Base-by-base conservation (phyloP, 1,140 invertebrate genomes). In the Varroa destructor region DNA sequence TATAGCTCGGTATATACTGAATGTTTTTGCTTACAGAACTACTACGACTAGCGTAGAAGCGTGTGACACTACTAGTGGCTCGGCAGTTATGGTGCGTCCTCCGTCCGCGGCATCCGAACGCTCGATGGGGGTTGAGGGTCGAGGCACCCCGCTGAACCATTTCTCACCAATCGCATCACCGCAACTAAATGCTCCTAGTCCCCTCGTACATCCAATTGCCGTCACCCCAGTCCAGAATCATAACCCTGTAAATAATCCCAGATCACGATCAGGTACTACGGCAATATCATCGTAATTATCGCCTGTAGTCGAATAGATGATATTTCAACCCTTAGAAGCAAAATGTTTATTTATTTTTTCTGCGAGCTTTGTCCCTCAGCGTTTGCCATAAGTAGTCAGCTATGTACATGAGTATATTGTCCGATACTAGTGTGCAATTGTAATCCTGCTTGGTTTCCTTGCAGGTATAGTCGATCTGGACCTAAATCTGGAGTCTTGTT, bases 391-490 rank as follows among this genome's bases (percentile, higher is more conserved):
- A 51, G 4, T 8, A 8, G 46, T 51, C 3, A 51, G 4, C 46
- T 51, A 8, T 51, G 46, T 51, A 5, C 8, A 51, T 5, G 46
- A 51, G 46, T 5, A 3, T 3, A 5, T 8, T 51, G 8, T 8
- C 46, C 8, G 46, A 51, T 8, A 51, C 8, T 8, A 51, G 46
- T 51, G 46, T 51, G 46, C 46, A 8, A 25, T 51, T 51, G 3
- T 51, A 3, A 5, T 51, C 8, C 8, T 51, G 3, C 46, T 51
- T 51, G 4, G 8, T 51, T 51, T 51, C 25, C 25, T 58, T 67
- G 1, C 61, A 67, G 61, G 61, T 36, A 67, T 67, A n/a, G 61
- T 67, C 61, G 61, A 67, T 67, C 61, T 67, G 61, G 61, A 67
- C 40, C 8, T 67, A 37, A 67, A 67, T 40, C 36, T 67, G 46